These are phyloP conservation scores for Pygoscelis antarcticus DNA, from an alignment of 2,113 vertebrate species.

Conservation along the genomic window DNA sequence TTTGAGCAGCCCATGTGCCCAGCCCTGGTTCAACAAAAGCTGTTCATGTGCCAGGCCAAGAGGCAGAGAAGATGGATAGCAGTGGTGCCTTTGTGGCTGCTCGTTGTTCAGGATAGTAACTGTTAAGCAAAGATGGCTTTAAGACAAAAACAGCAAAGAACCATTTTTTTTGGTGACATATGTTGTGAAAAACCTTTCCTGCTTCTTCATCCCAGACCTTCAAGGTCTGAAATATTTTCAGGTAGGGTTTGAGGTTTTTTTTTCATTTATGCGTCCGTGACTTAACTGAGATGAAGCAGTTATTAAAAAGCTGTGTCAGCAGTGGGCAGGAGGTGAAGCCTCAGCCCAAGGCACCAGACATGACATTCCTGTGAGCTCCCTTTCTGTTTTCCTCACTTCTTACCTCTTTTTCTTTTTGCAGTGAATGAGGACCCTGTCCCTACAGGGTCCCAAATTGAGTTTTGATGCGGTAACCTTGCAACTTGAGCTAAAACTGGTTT, in stretches of 20 bases:
- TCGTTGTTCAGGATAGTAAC: not conserved
- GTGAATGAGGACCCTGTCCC: not conserved
- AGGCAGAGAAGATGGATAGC: not conserved
- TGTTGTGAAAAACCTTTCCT: not conserved
- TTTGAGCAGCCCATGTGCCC: not conserved
- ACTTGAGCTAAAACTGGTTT: not conserved
- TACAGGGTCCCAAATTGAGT: not conserved
- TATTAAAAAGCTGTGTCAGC: not conserved
- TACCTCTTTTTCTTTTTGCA: not conserved
- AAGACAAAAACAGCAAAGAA: not conserved
- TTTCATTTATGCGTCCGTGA: not conserved
- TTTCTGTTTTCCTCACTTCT: not conserved
- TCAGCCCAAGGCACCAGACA: not conserved
- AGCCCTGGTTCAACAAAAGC: not conserved
- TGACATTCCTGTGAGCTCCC: not conserved
- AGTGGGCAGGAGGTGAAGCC: not conserved
- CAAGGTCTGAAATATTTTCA: not conserved
- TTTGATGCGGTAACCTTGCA: not conserved
- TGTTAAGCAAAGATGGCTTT: not conserved
- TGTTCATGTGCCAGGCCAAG: not conserved
- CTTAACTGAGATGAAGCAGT: not conserved
- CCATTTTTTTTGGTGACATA: fast-evolving
- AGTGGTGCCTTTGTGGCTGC: not conserved
- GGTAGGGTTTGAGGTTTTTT: not conserved
- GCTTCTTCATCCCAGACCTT: not conserved